Percentiles rank a stretch among this genome's conserved stretches.
Evolutionary conservation across 2,113 vertebrate species (phyloP).

Genomic region (Polyodon spathula): DNA sequence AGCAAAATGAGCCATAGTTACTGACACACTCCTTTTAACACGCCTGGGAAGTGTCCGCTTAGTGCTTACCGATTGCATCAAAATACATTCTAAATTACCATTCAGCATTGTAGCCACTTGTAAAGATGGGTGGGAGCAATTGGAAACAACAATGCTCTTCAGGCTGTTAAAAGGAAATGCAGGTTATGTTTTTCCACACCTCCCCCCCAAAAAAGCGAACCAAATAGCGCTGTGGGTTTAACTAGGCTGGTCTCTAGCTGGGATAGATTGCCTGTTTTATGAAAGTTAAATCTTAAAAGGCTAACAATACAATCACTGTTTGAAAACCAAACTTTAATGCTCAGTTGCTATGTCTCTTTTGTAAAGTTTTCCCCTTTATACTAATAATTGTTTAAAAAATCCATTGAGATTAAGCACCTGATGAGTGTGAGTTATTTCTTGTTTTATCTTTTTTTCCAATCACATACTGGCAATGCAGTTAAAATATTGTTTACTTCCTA

Average conservation of each 20-base stretch:
- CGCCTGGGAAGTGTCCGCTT: slow-evolving; percentile 5
- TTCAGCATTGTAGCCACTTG: background rate
- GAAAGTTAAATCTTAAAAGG: too few relatives aligned
- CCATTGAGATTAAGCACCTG: too few relatives aligned
- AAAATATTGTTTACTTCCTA: too few relatives aligned
- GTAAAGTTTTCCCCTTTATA: too few relatives aligned
- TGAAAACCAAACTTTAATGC: too few relatives aligned
- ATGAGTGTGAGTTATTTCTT: too few relatives aligned
- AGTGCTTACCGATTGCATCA: background rate
- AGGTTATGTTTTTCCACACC: background rate
- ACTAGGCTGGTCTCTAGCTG: background rate
- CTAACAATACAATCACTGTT: too few relatives aligned
- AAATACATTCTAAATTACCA: slow-evolving; percentile 7
- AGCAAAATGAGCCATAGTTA: background rate
- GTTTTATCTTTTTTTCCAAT: too few relatives aligned
- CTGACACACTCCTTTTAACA: background rate
- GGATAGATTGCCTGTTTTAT: background rate
- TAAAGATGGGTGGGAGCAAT: background rate
- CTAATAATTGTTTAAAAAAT: too few relatives aligned
- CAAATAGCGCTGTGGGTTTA: background rate
- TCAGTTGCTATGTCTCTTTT: too few relatives aligned
- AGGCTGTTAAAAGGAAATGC: background rate
- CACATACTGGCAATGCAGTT: too few relatives aligned
- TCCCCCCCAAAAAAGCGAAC: background rate
- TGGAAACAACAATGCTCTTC: slow-evolving; percentile 3